Percentiles rank a stretch among this genome's conserved stretches.
Evolutionary conservation across 2,113 vertebrate genomes (phyloP).

Genomic region (Brachypodius melanocephalos): DNA sequence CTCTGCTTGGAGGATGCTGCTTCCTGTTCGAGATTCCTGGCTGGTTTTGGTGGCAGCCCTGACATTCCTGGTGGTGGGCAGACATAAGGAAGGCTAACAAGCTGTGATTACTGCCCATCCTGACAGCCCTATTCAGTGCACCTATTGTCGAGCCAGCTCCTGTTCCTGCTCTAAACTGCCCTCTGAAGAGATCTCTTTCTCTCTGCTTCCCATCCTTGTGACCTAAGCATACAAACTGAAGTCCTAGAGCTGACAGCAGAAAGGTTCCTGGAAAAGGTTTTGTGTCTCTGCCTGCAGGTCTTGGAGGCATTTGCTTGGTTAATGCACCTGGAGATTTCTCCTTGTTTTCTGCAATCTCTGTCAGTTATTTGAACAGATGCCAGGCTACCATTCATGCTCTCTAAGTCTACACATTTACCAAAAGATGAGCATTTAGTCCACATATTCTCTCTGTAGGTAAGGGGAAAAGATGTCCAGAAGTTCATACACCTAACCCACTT

Average conservation of each 20-base stretch:
- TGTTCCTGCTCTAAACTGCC: not conserved
- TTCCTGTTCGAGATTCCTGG: not conserved
- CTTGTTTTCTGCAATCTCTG: not conserved
- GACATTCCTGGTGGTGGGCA: not conserved
- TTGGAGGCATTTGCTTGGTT: not conserved
- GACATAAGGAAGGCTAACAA: not conserved
- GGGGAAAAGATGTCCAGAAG: not conserved
- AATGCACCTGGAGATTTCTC: not conserved
- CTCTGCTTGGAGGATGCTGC: not conserved
- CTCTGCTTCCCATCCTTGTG: not conserved
- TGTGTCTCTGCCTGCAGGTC: not conserved
- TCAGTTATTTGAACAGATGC: not conserved
- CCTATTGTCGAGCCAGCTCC: not conserved
- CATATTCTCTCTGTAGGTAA: not conserved
- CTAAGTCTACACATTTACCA: not conserved
- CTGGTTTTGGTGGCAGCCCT: not conserved
- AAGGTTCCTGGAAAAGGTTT: not conserved
- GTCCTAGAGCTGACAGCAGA: not conserved
- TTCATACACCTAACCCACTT: not conserved
- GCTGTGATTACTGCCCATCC: not conserved
- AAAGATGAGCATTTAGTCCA: not conserved
- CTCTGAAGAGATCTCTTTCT: not conserved
- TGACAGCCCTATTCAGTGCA: not conserved
- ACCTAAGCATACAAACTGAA: not conserved
- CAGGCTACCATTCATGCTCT: not conserved